These are phyloP conservation scores for Papilio polyxenes DNA, from an alignment of 1,140 invertebrate genomes.

Conservation along the genomic window DNA sequence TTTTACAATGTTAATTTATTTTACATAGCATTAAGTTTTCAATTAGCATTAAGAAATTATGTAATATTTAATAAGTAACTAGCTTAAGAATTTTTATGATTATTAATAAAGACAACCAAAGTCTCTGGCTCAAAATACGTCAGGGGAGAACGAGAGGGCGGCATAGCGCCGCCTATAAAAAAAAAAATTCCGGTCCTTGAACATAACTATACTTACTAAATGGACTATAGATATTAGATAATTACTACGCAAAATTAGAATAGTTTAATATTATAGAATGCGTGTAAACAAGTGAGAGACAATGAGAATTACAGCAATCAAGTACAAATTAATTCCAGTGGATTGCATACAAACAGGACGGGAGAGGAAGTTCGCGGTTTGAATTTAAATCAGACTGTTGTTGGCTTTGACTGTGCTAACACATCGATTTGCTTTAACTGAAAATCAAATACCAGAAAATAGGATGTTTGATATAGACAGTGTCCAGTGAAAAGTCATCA, in stretches of 20 bases:
- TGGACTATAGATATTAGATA: too few species aligned
- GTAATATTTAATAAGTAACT: too few species aligned
- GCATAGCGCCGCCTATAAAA: too few species aligned
- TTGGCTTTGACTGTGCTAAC: slow-evolving; percentile 21
- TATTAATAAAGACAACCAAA: too few species aligned
- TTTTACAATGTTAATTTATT: too few species aligned
- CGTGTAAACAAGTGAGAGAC: not conserved
- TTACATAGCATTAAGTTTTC: too few species aligned
- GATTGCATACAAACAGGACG: slow-evolving; percentile 16
- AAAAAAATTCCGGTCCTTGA: too few species aligned
- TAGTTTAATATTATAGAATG: not conserved
- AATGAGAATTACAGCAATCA: slow-evolving; percentile 10
- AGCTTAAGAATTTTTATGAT: too few species aligned
- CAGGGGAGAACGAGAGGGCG: too few species aligned
- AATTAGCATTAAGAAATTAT: too few species aligned
- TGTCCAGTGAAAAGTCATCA: not conserved
- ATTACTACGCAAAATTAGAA: not conserved
- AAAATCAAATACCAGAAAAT: slow-evolving; percentile 13
- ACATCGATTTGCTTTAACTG: not conserved
- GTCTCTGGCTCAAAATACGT: too few species aligned
- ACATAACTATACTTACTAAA: too few species aligned
- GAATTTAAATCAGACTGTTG: slow-evolving; percentile 34
- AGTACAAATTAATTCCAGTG: slow-evolving; percentile 17
- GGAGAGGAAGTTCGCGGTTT: slow-evolving; percentile 28
- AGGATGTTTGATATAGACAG: not conserved